These are phyloP conservation scores for Pachyrhynchus sulphureomaculatus DNA, from an alignment of 1,140 invertebrate genomes.

Conservation along the genomic window DNA sequence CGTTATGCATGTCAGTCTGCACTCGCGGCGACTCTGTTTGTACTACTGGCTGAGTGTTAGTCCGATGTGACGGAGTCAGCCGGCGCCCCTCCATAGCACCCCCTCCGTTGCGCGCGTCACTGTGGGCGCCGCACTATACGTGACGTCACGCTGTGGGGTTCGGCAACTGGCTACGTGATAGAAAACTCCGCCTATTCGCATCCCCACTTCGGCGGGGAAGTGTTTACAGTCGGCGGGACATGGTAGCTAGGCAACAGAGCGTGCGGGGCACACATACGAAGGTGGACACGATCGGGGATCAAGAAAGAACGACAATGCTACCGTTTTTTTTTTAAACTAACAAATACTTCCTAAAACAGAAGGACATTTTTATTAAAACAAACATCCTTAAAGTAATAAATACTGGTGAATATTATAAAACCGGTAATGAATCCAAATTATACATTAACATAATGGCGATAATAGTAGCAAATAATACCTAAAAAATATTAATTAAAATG, in stretches of 20 bases:
- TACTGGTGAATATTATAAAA: too few species aligned
- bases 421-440: too few species aligned
- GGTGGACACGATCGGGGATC: constrained; percentile 12
- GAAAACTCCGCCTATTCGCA: constrained; percentile 49
- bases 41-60: constrained; percentile 43
- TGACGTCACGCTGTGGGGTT: constrained; percentile 46
- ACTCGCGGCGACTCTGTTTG: constrained; percentile 51
- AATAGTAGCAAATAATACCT: too few species aligned
- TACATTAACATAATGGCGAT: too few species aligned
- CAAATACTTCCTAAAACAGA: not conserved
- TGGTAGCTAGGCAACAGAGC: constrained; percentile 52
- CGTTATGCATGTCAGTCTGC: constrained; percentile 54
- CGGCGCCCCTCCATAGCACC: constrained; percentile 26
- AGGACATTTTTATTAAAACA: not conserved
- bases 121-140: constrained; percentile 32
- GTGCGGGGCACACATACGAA: constrained; percentile 43
- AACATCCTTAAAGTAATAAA: too few species aligned
- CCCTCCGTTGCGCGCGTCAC: constrained; percentile 39
- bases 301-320: not conserved
- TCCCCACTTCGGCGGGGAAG: constrained; percentile 49
- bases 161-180: constrained; percentile 40
- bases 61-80: constrained; percentile 22
- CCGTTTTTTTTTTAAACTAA: not conserved
- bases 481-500: too few species aligned
- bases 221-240: constrained; percentile 51